phyloP scores from a whole-genome alignment of 2,888 invertebrate genomes.

The Pseudoips prasinana region DNA sequence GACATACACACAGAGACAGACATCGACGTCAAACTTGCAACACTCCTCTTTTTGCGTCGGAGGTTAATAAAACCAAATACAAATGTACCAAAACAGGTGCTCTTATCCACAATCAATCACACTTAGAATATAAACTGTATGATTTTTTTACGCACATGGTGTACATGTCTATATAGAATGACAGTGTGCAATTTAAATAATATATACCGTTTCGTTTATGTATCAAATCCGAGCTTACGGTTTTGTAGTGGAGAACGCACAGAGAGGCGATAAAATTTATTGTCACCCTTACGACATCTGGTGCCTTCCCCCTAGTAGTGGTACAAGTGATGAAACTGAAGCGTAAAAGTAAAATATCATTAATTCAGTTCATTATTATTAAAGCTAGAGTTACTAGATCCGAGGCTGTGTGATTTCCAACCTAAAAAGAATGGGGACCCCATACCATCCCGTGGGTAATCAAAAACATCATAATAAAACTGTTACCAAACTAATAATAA shows the following conservation, averaged over 20 bases:
- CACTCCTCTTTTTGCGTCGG: too few species aligned
- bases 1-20: background rate
- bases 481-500: too few species aligned
- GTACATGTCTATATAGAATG: slow-evolving; percentile 47
- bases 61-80: too few species aligned
- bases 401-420: too few species aligned
- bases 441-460: too few species aligned
- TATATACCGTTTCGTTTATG: slow-evolving; percentile 63
- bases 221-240: slow-evolving; percentile 70
- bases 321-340: slow-evolving; percentile 23
- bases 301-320: slow-evolving; percentile 58
- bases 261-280: slow-evolving; percentile 79
- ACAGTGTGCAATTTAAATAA: slow-evolving; percentile 58
- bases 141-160: slow-evolving; percentile 26
- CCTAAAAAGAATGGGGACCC: too few species aligned
- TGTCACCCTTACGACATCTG: slow-evolving; percentile 78
- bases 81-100: slow-evolving; percentile 12
- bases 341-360: slow-evolving; percentile 7
- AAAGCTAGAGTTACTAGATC: too few species aligned
- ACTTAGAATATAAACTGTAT: slow-evolving; percentile 19
- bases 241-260: slow-evolving; percentile 70
- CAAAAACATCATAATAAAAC: too few species aligned
- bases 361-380: too few species aligned
- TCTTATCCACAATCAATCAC: slow-evolving; percentile 10
- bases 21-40: too few species aligned